Conservation (phyloP, 2,797 vertebrate genomes). For the Limnodromus scolopaceus region DNA sequence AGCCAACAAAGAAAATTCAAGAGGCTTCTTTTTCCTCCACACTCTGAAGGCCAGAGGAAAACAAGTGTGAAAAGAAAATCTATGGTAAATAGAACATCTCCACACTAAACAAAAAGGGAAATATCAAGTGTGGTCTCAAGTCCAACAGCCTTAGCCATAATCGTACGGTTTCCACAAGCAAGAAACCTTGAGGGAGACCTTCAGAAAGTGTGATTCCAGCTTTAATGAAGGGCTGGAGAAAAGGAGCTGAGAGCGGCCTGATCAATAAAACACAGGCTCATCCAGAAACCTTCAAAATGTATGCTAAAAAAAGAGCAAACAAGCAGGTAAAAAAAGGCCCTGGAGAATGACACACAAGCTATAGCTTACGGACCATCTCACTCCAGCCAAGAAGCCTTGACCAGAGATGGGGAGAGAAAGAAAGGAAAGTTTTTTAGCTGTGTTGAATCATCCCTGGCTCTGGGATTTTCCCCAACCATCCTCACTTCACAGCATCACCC, state of each 20-base stretch:
- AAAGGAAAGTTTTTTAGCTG: background rate
- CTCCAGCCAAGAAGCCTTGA: background rate
- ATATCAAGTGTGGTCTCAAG: background rate
- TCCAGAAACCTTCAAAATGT: background rate
- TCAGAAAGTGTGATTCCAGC: background rate
- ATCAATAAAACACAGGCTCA: background rate
- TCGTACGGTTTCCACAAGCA: background rate
- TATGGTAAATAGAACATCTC: background rate
- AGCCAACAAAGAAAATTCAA: background rate
- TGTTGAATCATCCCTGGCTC: accelerated
- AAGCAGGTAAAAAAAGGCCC: background rate
- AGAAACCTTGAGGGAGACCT: constrained; percentile 8
- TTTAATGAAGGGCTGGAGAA: constrained; percentile 11
- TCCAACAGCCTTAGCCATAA: background rate
- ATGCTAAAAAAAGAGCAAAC: background rate
- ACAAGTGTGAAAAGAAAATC: constrained; percentile 12
- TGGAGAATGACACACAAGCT: accelerated
- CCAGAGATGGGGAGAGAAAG: background rate
- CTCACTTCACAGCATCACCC: background rate
- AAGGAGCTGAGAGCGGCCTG: background rate
- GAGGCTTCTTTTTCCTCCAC: background rate
- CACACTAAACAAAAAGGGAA: background rate
- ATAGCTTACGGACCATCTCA: background rate
- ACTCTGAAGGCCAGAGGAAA: background rate
- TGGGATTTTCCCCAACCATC: background rate